These are phyloP conservation scores for Ammodytes marinus DNA, from an alignment of 2,113 vertebrate species.

Conservation along the genomic window DNA sequence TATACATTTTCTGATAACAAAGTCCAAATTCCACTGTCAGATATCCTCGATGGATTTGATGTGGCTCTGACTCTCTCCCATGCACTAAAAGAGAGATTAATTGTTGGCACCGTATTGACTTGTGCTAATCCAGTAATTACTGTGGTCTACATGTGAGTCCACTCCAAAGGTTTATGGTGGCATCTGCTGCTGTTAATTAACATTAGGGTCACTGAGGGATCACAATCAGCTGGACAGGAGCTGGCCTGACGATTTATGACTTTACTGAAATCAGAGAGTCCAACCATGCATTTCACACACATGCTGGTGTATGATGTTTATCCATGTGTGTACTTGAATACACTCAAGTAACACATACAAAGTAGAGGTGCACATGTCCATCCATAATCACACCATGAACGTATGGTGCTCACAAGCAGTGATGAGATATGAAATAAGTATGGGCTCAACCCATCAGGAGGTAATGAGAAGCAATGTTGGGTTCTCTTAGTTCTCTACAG, in stretches of 20 bases:
- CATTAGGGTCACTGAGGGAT: slow-evolving; percentile 73
- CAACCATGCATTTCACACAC: slow-evolving; percentile 49
- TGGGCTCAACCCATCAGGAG: slow-evolving; percentile 35
- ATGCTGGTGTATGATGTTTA: slow-evolving; percentile 32
- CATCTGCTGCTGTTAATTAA: slow-evolving; percentile 81
- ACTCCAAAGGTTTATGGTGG: slow-evolving; percentile 79
- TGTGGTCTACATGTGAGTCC: slow-evolving; percentile 67
- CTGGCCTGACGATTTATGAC: slow-evolving; percentile 74
- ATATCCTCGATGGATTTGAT: background rate
- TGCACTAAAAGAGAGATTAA: slow-evolving; percentile 18
- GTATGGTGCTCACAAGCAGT: slow-evolving; percentile 24
- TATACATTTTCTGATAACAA: background rate
- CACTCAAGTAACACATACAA: slow-evolving; percentile 20
- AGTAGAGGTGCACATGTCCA: background rate
- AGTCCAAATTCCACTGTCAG: background rate
- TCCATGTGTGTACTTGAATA: slow-evolving; percentile 18
- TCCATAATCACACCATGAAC: slow-evolving; percentile 12
- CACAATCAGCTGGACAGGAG: slow-evolving; percentile 65
- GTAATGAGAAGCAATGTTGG: slow-evolving; percentile 27
- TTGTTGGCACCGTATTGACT: slow-evolving; percentile 62
- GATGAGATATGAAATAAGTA: slow-evolving; percentile 34
- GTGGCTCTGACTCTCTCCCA: background rate
- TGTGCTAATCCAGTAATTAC: slow-evolving; percentile 82
- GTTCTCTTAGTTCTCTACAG: slow-evolving; percentile 1
- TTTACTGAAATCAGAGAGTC: slow-evolving; percentile 59